Evolutionary conservation across 2,113 vertebrate genomes (phyloP).

Genomic region (Promerops cafer): DNA sequence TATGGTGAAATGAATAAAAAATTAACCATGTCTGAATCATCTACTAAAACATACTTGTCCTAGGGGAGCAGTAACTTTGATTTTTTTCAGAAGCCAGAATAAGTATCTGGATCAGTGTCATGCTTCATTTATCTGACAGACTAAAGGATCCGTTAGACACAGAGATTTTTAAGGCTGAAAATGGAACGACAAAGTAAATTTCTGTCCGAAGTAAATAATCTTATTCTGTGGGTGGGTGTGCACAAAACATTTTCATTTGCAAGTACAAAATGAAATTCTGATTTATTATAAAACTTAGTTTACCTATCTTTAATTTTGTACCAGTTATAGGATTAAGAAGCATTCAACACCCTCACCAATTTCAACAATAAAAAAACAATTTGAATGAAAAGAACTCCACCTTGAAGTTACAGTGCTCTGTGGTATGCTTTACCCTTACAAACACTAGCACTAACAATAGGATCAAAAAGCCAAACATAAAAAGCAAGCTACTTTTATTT

Average conservation of each 20-base stretch:
- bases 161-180: constrained; percentile 3
- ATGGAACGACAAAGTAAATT: neutral
- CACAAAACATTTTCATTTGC: neutral
- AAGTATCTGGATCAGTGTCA: neutral
- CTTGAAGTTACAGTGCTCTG: neutral
- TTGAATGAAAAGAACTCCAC: neutral
- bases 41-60: neutral
- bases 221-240: neutral
- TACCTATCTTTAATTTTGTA: neutral
- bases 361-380: neutral
- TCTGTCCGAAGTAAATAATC: neutral
- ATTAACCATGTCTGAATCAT: neutral
- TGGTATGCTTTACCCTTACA: neutral
- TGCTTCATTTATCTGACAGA: neutral
- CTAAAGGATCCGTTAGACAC: neutral
- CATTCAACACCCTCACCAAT: neutral
- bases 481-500: neutral
- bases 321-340: neutral
- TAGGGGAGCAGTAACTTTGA: neutral
- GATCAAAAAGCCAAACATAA: neutral
- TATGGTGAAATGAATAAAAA: neutral
- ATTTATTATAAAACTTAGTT: neutral
- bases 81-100: neutral
- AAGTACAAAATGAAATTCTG: neutral
- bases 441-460: neutral